Evolutionary conservation across 2,888 invertebrate genomes (phyloP), one percentile per base, ranked within the genome.

Genomic region (Euclidia mi): DNA sequence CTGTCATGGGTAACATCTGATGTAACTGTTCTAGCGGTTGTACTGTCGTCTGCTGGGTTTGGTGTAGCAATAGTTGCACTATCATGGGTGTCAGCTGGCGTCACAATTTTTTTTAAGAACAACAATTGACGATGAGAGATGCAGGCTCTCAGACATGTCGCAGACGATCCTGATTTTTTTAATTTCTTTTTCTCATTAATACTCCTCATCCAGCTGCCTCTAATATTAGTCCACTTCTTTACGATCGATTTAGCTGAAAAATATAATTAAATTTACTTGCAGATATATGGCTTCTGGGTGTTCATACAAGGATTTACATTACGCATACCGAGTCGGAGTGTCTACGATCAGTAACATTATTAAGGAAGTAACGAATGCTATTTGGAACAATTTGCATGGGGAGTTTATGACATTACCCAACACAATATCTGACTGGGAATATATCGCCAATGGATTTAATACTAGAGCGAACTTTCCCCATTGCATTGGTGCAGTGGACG

Each of bases 401-500:
- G 32, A 43, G 20, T 32, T 48, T 43, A 43, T 59, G 50, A 57
- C 49, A 49, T 55, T 61, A 49, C 57, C 58, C 43, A 44, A 52
- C 34, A 59, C 51, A 46, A 48, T 44, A 43, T 48, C 28, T 47
- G 53, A 59, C 31, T 69, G 65, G 66, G 55, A 70, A 53, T 29
- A 65, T 44, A 63, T 67, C 41, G 63, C 67, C 35, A 56, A 56
- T 45, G 65, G 62, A 52, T 77, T 68, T 69, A 35, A 64, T 47
- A 69, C 47, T 47, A 65, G 52, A 56, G 65, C 68, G 29, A 65
- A 68, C 47, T 69, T 71, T 61, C 70, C 71, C 37, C 48, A 70
- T 49, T 70, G 66, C 51, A 29, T 70, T 41, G 64, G 45, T 25
- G 45, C 45, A 14, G 58, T 50, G 61, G 71, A 70, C 49, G 71